phyloP scores from a whole-genome alignment of 2,888 invertebrate genomes.

The Lithophane ornitopus region DNA sequence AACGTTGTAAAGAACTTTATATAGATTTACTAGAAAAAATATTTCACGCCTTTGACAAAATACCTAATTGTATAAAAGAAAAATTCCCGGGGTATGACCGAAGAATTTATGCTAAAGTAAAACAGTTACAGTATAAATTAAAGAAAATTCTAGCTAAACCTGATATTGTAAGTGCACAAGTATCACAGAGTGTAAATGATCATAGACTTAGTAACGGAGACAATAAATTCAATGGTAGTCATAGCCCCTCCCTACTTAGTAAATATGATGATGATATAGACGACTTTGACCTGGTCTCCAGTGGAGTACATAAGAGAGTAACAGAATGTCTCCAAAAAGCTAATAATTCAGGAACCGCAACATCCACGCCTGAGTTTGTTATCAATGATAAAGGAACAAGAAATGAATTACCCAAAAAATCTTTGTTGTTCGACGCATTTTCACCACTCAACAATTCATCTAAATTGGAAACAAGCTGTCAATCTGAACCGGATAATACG shows the following conservation, averaged over 20 bases:
- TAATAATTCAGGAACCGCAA: slow-evolving; percentile 59
- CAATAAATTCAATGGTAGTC: slow-evolving; percentile 52
- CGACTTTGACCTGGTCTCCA: slow-evolving; percentile 76
- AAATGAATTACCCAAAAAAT: slow-evolving; percentile 77
- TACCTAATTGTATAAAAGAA: slow-evolving; percentile 91
- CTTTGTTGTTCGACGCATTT: slow-evolving; percentile 77
- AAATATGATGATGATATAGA: slow-evolving; percentile 74
- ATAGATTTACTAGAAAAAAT: slow-evolving; percentile 92
- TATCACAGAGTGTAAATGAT: slow-evolving; percentile 50
- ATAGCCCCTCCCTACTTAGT: slow-evolving; percentile 69
- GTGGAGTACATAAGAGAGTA: slow-evolving; percentile 65
- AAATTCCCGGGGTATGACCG: slow-evolving; percentile 91
- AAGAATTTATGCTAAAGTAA: slow-evolving; percentile 89
- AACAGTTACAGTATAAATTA: slow-evolving; percentile 90
- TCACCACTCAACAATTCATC: slow-evolving; percentile 73
- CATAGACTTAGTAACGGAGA: slow-evolving; percentile 64
- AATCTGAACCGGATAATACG: slow-evolving; percentile 70
- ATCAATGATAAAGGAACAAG: slow-evolving; percentile 69
- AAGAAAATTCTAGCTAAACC: slow-evolving; percentile 86
- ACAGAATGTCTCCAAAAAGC: slow-evolving; percentile 30
- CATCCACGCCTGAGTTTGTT: slow-evolving; percentile 79
- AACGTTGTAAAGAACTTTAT: slow-evolving; percentile 88
- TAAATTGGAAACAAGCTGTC: slow-evolving; percentile 69
- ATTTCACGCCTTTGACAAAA: slow-evolving; percentile 91
- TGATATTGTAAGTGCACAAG: slow-evolving; percentile 67